These are phyloP conservation scores for Drosophila miranda DNA, from an alignment of 1,140 invertebrate genomes.

Conservation along the genomic window DNA sequence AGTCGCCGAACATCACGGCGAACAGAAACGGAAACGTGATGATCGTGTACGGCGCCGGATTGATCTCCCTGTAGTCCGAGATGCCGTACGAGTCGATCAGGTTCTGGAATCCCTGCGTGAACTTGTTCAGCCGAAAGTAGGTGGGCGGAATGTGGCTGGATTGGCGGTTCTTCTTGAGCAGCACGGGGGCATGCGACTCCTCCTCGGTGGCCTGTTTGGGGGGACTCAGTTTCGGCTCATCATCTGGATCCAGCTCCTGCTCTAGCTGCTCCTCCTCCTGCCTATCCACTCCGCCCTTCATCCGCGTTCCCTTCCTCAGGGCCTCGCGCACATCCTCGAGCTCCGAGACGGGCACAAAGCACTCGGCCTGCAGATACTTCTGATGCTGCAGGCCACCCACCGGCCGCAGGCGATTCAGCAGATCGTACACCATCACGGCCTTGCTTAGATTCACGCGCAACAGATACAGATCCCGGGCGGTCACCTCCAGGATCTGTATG, in stretches of 20 bases:
- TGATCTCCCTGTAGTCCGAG: slow-evolving; percentile 89
- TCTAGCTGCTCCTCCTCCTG: background rate
- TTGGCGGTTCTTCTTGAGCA: slow-evolving; percentile 87
- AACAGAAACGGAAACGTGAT: slow-evolving; percentile 90
- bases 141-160: slow-evolving; percentile 88
- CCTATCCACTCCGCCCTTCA: slow-evolving; percentile 82
- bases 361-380: slow-evolving; percentile 96
- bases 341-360: slow-evolving; percentile 94
- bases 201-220: background rate
- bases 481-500: slow-evolving; percentile 90
- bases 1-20: slow-evolving; percentile 90
- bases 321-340: slow-evolving; percentile 92
- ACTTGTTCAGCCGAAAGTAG: slow-evolving; percentile 91
- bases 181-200: slow-evolving; percentile 16
- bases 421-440: slow-evolving; percentile 94
- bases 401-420: slow-evolving; percentile 93
- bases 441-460: slow-evolving; percentile 96
- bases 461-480: slow-evolving; percentile 93
- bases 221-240: background rate
- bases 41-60: slow-evolving; percentile 88
- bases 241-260: background rate
- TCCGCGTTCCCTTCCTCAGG: slow-evolving; percentile 92
- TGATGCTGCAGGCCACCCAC: slow-evolving; percentile 94
- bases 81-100: slow-evolving; percentile 94
- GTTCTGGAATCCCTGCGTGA: slow-evolving; percentile 91